Evolutionary conservation across 2,888 invertebrate genomes (phyloP).

Genomic region (Acheta domesticus): DNA sequence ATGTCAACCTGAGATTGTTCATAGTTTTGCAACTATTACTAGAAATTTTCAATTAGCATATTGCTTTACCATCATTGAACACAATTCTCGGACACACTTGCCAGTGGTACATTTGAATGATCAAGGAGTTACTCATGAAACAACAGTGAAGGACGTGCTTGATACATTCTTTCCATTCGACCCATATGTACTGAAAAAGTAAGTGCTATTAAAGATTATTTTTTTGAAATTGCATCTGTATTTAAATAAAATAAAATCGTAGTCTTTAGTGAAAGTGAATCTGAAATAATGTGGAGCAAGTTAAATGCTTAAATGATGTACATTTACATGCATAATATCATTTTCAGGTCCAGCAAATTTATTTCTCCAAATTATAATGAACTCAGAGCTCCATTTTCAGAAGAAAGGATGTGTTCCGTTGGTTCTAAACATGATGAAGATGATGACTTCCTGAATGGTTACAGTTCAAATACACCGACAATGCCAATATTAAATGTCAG

Average conservation of each 20-base stretch:
- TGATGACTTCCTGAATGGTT: constrained; percentile 41
- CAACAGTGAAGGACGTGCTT: constrained; percentile 50
- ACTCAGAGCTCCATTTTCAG: constrained; percentile 50
- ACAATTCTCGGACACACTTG: constrained; percentile 65
- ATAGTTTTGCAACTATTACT: constrained; percentile 77
- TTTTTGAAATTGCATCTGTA: background rate
- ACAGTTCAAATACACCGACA: background rate
- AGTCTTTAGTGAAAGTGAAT: too few species aligned
- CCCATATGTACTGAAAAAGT: constrained; percentile 74
- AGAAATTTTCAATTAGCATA: constrained; percentile 85
- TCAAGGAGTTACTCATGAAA: constrained; percentile 44
- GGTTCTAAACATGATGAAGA: constrained; percentile 36
- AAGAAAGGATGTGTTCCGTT: constrained; percentile 39
- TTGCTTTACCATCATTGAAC: constrained; percentile 85
- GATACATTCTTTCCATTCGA: constrained; percentile 87
- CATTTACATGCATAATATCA: background rate
- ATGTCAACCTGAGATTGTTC: constrained; percentile 72
- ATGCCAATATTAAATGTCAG: background rate
- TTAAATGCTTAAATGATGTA: too few species aligned
- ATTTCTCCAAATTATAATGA: constrained; percentile 52
- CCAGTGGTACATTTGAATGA: constrained; percentile 57
- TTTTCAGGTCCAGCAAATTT: constrained; percentile 49
- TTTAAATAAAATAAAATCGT: too few species aligned
- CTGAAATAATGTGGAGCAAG: too few species aligned
- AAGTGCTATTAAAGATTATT: constrained; percentile 38